These are phyloP conservation scores for Pseudococcus jackbeardsleyi DNA, from an alignment of 2,888 invertebrate species.

Conservation along the genomic window DNA sequence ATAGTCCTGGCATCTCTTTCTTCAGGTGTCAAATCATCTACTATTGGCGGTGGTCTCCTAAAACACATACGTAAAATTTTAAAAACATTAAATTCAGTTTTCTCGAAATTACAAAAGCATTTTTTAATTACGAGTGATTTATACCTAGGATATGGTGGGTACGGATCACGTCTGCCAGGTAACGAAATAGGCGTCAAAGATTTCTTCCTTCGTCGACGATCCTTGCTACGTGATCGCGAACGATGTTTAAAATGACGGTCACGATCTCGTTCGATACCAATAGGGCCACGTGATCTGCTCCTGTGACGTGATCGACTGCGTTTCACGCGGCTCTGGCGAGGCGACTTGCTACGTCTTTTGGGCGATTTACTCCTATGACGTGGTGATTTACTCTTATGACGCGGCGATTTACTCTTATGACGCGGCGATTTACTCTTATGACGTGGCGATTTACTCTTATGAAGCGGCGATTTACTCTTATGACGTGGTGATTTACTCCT, in stretches of 20 bases:
- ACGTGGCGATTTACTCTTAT: conserved; percentile 61
- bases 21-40: conserved; percentile 89
- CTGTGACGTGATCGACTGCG: conserved; percentile 13
- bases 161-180: conserved; percentile 70
- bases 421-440: conserved; percentile 54
- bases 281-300: background rate
- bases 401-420: conserved; percentile 40
- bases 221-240: conserved; percentile 67
- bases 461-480: conserved; percentile 16
- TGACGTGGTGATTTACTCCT: background rate
- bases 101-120: background rate
- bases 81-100: too few species aligned
- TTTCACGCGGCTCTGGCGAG: background rate
- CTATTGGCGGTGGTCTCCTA: conserved; percentile 71
- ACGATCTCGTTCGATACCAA: background rate
- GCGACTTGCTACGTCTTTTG: conserved; percentile 49
- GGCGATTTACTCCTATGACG: conserved; percentile 65
- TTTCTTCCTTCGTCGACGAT: conserved; percentile 67
- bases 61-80: background rate
- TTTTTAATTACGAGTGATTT: too few species aligned
- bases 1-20: conserved; percentile 99
- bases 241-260: conserved; percentile 66
- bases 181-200: conserved; percentile 69
- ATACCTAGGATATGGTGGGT: conserved; percentile 69
- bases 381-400: conserved; percentile 65